Base-by-base conservation (phyloP, 2,888 invertebrate genomes). In the Aradus depressus region DNA sequence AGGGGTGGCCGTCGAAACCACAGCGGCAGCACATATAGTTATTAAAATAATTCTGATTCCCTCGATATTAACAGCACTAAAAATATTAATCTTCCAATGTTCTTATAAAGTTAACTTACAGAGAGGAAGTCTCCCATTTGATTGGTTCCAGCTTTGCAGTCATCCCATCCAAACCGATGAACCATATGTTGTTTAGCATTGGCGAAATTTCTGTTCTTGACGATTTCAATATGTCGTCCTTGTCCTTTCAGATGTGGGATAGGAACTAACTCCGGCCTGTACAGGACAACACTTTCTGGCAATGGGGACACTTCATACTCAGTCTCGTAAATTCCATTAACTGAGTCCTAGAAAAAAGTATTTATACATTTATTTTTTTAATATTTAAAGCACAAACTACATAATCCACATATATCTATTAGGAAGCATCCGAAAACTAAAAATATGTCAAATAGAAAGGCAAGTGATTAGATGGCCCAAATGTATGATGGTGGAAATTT, bases 241-340 rank as follows among this genome's bases (percentile, higher is more conserved):
- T 70, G 63, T 14, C 64, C 59, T 64, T 63, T 58, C 3, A 76
- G 67, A 22, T 76, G 67, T 2, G 68, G 67, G 39, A 68, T 54
- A 5, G 72, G 72, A 34, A 70, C 70, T 58, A 77, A 69, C 55
- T 72, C 66, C 1, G 76, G 76, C 14, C 72, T 62, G 47, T 69
- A 68, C 42, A 75, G 69, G 37, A 76, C 65, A 64, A 74, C 67
- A 62, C 74, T 72, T 22, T 75, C 67, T 5, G 75, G 70, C 44
- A 80, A 67, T 4, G 75, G 76, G 10, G 73, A 72, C 38, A 83
- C 72, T 41, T 81, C 73, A 66, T 84, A 84, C n/a, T 76, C 62
- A 14, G 79, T 78, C 55, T 81, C 80, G 59, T 80, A 80, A 64
- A 75, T 74, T 43, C 84, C 84, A 37, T 81, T 75, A 18, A 44